Evolutionary conservation across 2,888 invertebrate genomes (phyloP), one percentile per base, ranked within the genome.

Genomic region (Clusia tigrina): DNA sequence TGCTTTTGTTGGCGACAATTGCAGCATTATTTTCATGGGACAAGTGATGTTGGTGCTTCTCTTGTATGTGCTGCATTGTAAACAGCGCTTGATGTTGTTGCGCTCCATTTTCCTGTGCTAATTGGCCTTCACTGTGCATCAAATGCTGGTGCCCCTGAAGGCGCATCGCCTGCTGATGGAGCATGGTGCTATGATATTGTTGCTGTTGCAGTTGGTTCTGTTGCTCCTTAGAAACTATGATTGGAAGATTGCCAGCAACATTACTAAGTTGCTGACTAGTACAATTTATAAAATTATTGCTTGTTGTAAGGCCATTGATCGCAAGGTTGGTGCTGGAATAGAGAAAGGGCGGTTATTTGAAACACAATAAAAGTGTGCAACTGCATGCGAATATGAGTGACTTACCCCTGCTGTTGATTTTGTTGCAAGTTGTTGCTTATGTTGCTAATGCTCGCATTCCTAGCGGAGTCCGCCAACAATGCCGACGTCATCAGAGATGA

Each of bases 271-370:
- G 76, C 61, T 73, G 79, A 55, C 54, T 60, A 57, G 63, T 64
- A 55, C 38, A 62, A 57, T 66, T 69, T 62, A 59, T 69, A 42
- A 67, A 65, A 65, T 74, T 80, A 72, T 77, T 78, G 76, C 73
- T 79, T 72, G 79, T 71, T 66, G 79, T 79, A 73, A 80, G 78
- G 71, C 79, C 79, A 67, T 80, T 80, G 69, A 80, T 79, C 68
- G 77, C 71, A 70, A 80, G 73, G 62, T 73, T 74, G 54, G 70
- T 79, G 60, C 72, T 73, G 60, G 5, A 60, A 68, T 38, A 32
- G 22, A 53, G 37, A 53, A 26, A 51, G 9, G 37, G 12, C n/a
- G 51, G 10, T 18, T 42, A 26, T 52, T 37, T 17, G 46, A 55
- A 51, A 57, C 18, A 58, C 15, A 51, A 26, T 54, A 15, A 32